Percentiles rank a stretch among this genome's conserved stretches.
phyloP scores from a whole-genome alignment of 2,888 invertebrate genomes.

The Ypsolopha scabrella region DNA sequence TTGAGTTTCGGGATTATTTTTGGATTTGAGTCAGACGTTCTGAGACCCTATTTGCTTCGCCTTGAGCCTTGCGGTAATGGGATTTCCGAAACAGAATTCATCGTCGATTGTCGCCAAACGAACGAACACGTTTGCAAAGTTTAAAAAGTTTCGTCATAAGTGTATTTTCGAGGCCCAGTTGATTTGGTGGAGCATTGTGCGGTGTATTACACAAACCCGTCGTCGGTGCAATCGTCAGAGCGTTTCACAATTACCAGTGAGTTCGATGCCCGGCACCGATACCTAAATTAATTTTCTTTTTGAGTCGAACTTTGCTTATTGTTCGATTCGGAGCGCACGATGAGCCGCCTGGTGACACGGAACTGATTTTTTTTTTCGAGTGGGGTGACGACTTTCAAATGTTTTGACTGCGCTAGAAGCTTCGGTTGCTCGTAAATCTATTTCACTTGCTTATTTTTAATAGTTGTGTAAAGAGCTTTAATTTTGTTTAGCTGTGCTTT shows the following conservation, averaged over 20 bases:
- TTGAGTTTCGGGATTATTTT: no score
- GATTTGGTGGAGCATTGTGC: conserved; percentile 55
- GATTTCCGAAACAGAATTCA: no score
- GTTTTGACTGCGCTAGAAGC: no score
- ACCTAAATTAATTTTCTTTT: conserved; percentile 70
- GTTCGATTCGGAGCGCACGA: conserved; percentile 40
- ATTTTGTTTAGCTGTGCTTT: no score
- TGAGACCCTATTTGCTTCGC: no score
- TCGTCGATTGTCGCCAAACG: no score
- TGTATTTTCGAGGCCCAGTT: conserved; percentile 55
- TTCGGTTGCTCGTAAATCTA: no score
- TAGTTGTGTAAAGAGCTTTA: no score
- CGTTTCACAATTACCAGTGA: conserved; percentile 56
- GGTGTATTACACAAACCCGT: conserved; percentile 61
- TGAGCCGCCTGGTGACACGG: conserved; percentile 37
- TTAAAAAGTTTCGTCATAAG: conserved; percentile 39
- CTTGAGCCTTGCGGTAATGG: no score
- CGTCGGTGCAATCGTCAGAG: conserved; percentile 47
- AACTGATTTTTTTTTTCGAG: not conserved
- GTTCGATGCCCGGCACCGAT: conserved; percentile 66
- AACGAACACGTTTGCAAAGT: not conserved
- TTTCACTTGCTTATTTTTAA: no score
- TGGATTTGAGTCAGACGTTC: no score
- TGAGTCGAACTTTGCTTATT: conserved; percentile 50
- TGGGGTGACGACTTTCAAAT: no score